Base-by-base conservation (phyloP, 2,113 vertebrate species). In the Zeus faber region DNA sequence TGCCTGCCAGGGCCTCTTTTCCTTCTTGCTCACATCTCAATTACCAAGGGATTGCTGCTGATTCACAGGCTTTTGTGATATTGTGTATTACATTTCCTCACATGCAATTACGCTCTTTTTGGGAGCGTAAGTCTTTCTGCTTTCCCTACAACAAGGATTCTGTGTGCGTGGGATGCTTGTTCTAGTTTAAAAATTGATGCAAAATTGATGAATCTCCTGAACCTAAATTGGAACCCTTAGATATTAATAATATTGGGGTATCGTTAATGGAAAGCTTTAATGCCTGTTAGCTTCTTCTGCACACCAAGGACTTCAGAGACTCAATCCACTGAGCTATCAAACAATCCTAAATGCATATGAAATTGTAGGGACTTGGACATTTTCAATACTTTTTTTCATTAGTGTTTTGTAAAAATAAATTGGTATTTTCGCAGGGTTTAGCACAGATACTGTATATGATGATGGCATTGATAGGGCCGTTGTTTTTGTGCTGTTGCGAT, bases 151-250 rank as follows among this genome's bases (percentile, higher is more conserved):
- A n/a, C n/a, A n/a, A n/a, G n/a, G n/a, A n/a, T n/a, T n/a, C n/a
- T n/a, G n/a, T n/a, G n/a, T n/a, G n/a, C n/a, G n/a, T n/a, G n/a
- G n/a, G n/a, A n/a, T n/a, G n/a, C n/a, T n/a, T n/a, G n/a, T n/a
- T n/a, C n/a, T n/a, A 83, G 78, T 82, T 89, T 81, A 81, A 85
- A 91, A 91, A 92, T 74, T 83, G 91, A 93, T 91, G 87, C 86
- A 91, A 92, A 93, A 93, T 89, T 91, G 87, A 92, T 90, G 88
- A 89, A 90, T 90, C 87, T 88, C 89, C 82, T 83, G 83, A 89
- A 86, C 75, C 83, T 90, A 92, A 59, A 92, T 91, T 88, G 83
- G 18, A 41, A 81, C 87, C 82, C 85, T 93, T 92, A 92, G 91
- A 94, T 93, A 89, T 90, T 91, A 82, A 88, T 83, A 89, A 85